Evolutionary conservation across 2,888 invertebrate species (phyloP), one percentile per base, ranked within the genome.

Genomic region (Drosophila rellima): DNA sequence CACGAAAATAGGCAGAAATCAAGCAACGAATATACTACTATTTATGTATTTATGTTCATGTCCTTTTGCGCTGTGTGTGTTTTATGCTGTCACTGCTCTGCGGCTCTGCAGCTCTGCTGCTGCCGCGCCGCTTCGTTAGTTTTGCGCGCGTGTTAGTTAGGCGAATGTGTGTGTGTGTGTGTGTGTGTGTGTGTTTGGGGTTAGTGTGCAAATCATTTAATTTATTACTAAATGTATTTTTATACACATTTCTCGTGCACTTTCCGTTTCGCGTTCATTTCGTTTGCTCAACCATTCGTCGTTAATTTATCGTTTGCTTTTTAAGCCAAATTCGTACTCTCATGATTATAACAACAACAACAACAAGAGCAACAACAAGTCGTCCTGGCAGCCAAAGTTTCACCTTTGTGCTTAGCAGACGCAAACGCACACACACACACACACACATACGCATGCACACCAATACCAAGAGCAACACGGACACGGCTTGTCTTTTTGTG

Each of bases 151-250:
- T 88, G 80, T 70, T 86, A 51, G 60, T 57, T 50, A 59, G 15
- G 48, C 35, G 59, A 18, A 35, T 47, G 56, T 40, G 59, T 26
- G 31, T 47, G 56, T 40, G 26, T 67, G 33, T 45, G 51, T 61
- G 47, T 37, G 60, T 60, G 17, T 51, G 57, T 63, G 42, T 63
- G 69, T 75, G 47, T 71, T 72, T 70, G 74, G 72, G 72, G 73
- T 72, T 74, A 82, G 82, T 89, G 84, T 85, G 82, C 82, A 88
- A 85, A 85, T 85, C 88, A 85, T 85, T 88, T 85, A 88, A 85
- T 85, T 85, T 89, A 85, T 89, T 78, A 75, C 75, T 67, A 88
- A 89, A 88, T 63, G 75, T 85, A 84, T 89, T 84, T 87, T 87
- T 81, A 73, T 89, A 82, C 80, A 71, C 80, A 71, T 70, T 85